These are phyloP conservation scores for Toxostoma redivivum DNA, from an alignment of 2,113 vertebrate species.

Conservation along the genomic window DNA sequence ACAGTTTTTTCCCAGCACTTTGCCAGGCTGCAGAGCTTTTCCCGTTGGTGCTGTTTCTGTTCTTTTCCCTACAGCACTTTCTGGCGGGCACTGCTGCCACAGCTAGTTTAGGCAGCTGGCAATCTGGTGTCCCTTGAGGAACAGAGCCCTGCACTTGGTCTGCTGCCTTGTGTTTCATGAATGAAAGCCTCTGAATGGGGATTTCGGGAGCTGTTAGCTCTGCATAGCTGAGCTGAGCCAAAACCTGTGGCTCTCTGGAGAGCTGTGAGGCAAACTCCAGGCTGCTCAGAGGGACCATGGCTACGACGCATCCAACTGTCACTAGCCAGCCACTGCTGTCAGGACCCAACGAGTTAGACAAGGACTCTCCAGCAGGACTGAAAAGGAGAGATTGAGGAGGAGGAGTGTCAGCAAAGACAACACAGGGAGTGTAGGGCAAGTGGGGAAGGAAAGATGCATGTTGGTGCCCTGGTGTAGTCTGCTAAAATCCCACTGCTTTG, in stretches of 20 bases:
- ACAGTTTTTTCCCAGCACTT: not conserved
- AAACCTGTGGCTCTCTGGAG: not conserved
- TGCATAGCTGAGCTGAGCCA: not conserved
- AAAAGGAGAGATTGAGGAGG: not conserved
- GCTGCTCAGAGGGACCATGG: not conserved
- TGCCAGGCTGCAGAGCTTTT: not conserved
- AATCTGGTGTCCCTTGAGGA: not conserved
- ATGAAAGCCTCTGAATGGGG: constrained; percentile 42
- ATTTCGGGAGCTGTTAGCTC: not conserved
- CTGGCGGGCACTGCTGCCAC: not conserved
- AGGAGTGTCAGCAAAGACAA: not conserved
- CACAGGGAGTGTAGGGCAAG: not conserved
- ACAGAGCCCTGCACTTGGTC: not conserved
- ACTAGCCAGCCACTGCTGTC: not conserved
- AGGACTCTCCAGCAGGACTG: not conserved
- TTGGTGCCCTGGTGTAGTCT: not conserved
- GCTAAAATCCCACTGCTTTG: not conserved
- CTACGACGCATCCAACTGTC: not conserved
- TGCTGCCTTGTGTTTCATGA: constrained; percentile 20
- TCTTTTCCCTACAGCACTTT: not conserved
- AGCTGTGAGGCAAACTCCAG: not conserved
- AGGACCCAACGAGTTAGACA: not conserved
- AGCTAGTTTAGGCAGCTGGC: not conserved
- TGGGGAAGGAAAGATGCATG: not conserved
- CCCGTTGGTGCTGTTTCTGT: not conserved